Base-by-base conservation (phyloP, 2,888 invertebrate species). In the Andrena haemorrhoa region DNA sequence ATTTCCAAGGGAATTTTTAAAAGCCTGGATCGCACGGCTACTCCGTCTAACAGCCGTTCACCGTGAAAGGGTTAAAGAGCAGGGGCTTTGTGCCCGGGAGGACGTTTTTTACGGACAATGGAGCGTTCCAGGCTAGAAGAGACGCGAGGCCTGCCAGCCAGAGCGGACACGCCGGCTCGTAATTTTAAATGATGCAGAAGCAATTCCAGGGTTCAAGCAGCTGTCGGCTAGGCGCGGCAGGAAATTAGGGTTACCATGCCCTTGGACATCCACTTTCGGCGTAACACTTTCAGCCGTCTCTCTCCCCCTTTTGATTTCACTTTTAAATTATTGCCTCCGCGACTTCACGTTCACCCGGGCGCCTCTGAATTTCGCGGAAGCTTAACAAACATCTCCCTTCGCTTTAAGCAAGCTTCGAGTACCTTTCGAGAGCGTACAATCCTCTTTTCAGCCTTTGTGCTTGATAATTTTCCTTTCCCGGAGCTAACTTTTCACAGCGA, bases 111-210 rank as follows among this genome's bases (percentile, higher is more conserved):
- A 23, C n/a, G 41, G 26, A 80, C 65, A 53, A 71, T 41, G 31
- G 26, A 5, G 29, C n/a, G 56, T 49, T 16, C 12, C 33, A n/a
- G 10, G 35, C 6, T 29, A 29, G 69, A 35, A 23, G 49, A 70
- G 51, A 75, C 33, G 58, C 16, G 75, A 70, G 26, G 51, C 20
- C 2, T 41, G 47, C 20, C 56, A 53, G 41, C 56, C 3, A 23
- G 33, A 47, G 71, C 41, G 41, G 41, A 5, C 41, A 66, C 61
- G 66, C 58, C 35, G 70, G 7, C 51, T 10, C 29, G 53, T 69
- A 82, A 82, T 86, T 81, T 83, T 90, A 79, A 90, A 87, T 90
- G 75, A 90, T 91, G 86, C 90, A 91, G 85, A 86, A 83, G 89
- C 89, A 89, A 91, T 91, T 85, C 86, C 85, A 68, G 75, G 66